Evolutionary conservation across 2,888 invertebrate species (phyloP).

Genomic region (Siphonodentalium dalli): DNA sequence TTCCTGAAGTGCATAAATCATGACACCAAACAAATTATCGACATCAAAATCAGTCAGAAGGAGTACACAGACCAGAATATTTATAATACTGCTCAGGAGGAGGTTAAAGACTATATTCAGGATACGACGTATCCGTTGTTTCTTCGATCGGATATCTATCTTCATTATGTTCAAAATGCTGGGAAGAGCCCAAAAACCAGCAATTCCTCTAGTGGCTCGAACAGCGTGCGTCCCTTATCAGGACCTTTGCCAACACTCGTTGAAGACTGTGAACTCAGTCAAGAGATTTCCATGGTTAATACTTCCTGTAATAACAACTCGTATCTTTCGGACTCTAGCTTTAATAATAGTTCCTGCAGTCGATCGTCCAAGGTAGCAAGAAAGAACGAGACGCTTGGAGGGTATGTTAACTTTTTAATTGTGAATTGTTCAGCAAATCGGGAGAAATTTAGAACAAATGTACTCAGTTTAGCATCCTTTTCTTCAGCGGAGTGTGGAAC

Average conservation of each 20-base stretch:
- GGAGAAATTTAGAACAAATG: too few species aligned
- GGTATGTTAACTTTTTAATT: too few species aligned
- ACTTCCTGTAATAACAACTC: too few species aligned
- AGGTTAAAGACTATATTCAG: conserved; percentile 83
- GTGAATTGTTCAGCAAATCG: too few species aligned
- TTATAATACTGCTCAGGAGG: conserved; percentile 84
- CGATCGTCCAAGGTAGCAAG: too few species aligned
- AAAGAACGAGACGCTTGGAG: too few species aligned
- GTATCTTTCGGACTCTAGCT: too few species aligned
- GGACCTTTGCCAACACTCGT: conserved; percentile 77
- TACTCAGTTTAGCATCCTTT: too few species aligned
- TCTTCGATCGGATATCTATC: conserved; percentile 89
- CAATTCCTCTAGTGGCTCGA: conserved; percentile 54
- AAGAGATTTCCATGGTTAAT: too few species aligned
- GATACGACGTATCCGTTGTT: conserved; percentile 91
- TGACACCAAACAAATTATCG: conserved; percentile 79
- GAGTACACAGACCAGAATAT: conserved; percentile 76
- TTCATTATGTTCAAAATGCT: conserved; percentile 67
- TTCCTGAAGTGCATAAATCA: conserved; percentile 80
- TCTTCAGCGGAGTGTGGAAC: too few species aligned
- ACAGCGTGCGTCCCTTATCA: conserved; percentile 53
- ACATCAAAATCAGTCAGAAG: conserved; percentile 46
- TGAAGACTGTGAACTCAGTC: conserved; percentile 83
- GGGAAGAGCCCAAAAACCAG: conserved; percentile 61
- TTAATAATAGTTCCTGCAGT: too few species aligned